Evolutionary conservation across 1,140 invertebrate species (phyloP).

Genomic region (Papilio glaucus): DNA sequence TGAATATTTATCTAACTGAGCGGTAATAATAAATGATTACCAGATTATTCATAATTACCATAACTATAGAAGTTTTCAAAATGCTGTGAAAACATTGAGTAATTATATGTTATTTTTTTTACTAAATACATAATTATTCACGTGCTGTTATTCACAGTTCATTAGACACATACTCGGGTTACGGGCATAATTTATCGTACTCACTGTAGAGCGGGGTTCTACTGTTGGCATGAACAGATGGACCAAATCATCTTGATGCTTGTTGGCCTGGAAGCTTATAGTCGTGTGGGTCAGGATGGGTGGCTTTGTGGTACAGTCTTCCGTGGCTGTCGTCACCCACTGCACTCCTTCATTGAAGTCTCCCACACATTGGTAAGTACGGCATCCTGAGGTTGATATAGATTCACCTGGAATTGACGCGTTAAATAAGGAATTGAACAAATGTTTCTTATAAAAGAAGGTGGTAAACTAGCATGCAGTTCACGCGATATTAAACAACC

Average conservation of each 20-base stretch:
- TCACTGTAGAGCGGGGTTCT: background rate
- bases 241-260: slow-evolving; percentile 32
- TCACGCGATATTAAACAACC: no score
- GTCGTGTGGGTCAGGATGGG: background rate
- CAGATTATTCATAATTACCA: no score
- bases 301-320: slow-evolving; percentile 43
- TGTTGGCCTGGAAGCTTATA: background rate
- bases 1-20: no score
- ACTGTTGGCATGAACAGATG: slow-evolving; percentile 45
- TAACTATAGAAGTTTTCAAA: no score
- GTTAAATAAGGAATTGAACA: no score
- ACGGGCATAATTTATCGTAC: background rate
- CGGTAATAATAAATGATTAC: no score
- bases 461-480: no score
- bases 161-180: background rate
- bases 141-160: slow-evolving; percentile 1
- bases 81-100: no score
- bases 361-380: slow-evolving; percentile 62
- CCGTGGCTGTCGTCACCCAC: slow-evolving; percentile 54
- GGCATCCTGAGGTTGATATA: slow-evolving; percentile 48
- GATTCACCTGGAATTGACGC: slow-evolving; percentile 47
- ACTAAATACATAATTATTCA: background rate
- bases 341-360: slow-evolving; percentile 75
- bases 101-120: no score
- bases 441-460: no score